These are phyloP conservation scores for Hydrochoerus hydrochaeris DNA, from an alignment of 2,113 vertebrate genomes.

Conservation along the genomic window DNA sequence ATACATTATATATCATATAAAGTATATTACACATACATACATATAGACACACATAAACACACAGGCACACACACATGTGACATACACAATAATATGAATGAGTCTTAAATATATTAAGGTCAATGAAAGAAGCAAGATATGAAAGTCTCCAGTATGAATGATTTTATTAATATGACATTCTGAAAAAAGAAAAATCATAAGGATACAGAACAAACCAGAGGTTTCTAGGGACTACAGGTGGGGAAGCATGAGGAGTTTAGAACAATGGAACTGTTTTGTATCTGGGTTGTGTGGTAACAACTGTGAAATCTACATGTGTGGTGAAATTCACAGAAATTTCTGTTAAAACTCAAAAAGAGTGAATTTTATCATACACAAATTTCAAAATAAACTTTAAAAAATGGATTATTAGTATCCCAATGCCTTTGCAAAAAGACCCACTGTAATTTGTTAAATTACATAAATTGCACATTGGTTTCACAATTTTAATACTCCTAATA, in stretches of 20 bases:
- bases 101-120: neutral
- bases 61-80: neutral
- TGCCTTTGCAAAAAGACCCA: neutral
- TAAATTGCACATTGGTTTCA: conserved; percentile 5
- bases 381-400: conserved; percentile 24
- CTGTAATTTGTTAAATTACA: neutral
- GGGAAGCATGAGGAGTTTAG: too few relatives aligned
- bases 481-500: neutral
- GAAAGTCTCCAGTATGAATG: neutral
- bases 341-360: neutral
- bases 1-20: neutral
- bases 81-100: neutral
- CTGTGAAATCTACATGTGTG: neutral
- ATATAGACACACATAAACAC: neutral
- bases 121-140: neutral
- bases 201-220: neutral
- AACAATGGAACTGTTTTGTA: neutral
- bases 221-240: neutral
- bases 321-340: neutral
- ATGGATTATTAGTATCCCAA: neutral
- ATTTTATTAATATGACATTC: neutral
- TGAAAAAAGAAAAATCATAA: neutral
- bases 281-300: neutral
- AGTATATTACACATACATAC: neutral
- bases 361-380: neutral